Evolutionary conservation across 2,113 vertebrate genomes (phyloP), one percentile per base, ranked within the genome.

Genomic region (Tauraco erythrolophus): DNA sequence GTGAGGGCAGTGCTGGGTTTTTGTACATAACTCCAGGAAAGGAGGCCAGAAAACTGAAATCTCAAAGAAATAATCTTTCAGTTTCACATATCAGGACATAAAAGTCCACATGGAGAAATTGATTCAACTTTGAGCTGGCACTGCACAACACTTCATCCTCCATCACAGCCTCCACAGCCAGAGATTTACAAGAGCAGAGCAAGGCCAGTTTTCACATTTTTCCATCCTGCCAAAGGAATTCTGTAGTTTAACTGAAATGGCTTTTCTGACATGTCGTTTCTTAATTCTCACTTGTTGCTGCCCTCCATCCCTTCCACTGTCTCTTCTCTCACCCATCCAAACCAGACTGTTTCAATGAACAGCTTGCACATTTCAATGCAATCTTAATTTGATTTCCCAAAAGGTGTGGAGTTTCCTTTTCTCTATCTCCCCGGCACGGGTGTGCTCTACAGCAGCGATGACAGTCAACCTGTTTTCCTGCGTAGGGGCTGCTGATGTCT

Each of bases 41-140:
- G 85, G 61, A 48, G 50, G 53, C 66, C 15, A 3, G 93, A 96
- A 92, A 92, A 57, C 7, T 21, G 33, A 94, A 91, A 87, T 57
- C n/a, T 35, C 57, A 72, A 89, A 89, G 45, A 94, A 95, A 85
- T 41, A 92, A 96, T 97, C 85, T 96, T 98, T 98, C 95, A 94
- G 8, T 97, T 98, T 98, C 97, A 97, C 61, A 70, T 86, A 96
- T 76, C 9, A 35, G 87, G 94, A 93, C 93, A 92, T 94, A 94
- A 94, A 98, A 97, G 89, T 96, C 81, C 39, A 94, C 41, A 71
- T n/a, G 65, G 76, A 96, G 86, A 98, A 98, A 98, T 39, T 80
- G 95, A 96, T 95, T 97, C 81, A 79, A 21, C 89, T 92, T 53
- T 41, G 57, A 97, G 81, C 70, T 6, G 2, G 60, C 75, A 92